Conservation (phyloP, 2,888 invertebrate genomes). For the Acleris laterana region DNA sequence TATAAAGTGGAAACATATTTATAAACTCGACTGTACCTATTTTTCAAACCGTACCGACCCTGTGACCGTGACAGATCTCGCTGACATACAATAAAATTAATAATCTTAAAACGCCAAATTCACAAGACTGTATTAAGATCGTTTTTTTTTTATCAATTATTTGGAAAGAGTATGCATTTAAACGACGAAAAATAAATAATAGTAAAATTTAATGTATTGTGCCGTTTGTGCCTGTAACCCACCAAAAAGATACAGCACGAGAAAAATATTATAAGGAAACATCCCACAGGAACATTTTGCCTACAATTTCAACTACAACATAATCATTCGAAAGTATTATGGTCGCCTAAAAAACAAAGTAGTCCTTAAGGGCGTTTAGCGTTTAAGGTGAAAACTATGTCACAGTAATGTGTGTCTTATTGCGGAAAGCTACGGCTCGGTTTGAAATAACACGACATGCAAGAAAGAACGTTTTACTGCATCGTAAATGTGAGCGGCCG, state of each 20-base stretch:
- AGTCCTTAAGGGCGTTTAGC: constrained; percentile 2
- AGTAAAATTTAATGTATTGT: background rate
- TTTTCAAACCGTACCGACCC: too few species aligned
- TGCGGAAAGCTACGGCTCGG: background rate
- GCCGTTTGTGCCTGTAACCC: background rate
- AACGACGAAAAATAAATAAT: too few species aligned
- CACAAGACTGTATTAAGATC: too few species aligned
- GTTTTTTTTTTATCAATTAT: too few species aligned
- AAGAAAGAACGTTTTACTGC: constrained; percentile 55
- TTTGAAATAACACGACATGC: constrained; percentile 1
- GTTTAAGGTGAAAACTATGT: background rate
- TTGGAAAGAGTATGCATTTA: too few species aligned
- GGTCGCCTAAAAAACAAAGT: constrained; percentile 15
- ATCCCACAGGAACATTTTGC: background rate
- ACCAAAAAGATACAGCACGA: background rate
- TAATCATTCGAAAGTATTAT: constrained; percentile 13
- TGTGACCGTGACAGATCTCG: too few species aligned
- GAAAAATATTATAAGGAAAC: background rate
- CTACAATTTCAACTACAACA: constrained; percentile 4
- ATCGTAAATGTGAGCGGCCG: constrained; percentile 58
- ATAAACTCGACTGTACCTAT: too few species aligned
- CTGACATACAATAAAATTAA: too few species aligned
- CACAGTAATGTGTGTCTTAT: constrained; percentile 8
- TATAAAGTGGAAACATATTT: too few species aligned
- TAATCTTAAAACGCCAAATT: too few species aligned